Conservation (phyloP, 2,888 invertebrate species). For the Linhomoeus sp. region DNA sequence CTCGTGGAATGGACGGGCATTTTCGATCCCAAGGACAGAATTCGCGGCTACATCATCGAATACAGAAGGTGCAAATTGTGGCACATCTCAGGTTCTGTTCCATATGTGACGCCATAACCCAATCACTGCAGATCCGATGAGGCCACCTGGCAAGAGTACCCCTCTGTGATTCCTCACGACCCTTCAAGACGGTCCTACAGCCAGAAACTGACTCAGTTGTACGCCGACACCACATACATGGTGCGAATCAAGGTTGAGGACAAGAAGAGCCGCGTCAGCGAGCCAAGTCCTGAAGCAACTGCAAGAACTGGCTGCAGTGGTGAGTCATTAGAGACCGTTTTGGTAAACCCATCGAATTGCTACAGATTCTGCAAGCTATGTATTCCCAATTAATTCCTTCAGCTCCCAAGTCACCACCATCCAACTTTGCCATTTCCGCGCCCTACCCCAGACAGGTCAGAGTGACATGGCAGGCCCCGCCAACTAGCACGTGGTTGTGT, state of each 20-base stretch:
- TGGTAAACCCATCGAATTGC: too few species aligned
- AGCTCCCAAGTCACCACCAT: slow-evolving; percentile 22
- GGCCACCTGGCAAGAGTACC: slow-evolving; percentile 22
- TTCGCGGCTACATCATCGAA: slow-evolving; percentile 23
- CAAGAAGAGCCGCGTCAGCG: slow-evolving; percentile 15
- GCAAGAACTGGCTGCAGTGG: slow-evolving; percentile 21
- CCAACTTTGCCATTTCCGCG: slow-evolving; percentile 18
- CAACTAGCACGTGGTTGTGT: slow-evolving; percentile 22
- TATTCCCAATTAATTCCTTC: too few species aligned
- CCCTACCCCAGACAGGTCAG: slow-evolving; percentile 18
- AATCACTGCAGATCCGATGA: slow-evolving; percentile 11
- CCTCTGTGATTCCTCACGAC: slow-evolving; percentile 18
- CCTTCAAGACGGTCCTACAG: slow-evolving; percentile 17
- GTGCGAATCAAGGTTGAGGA: slow-evolving; percentile 30
- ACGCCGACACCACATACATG: slow-evolving; percentile 31
- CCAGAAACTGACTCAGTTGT: slow-evolving; percentile 27
- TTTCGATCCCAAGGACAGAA: slow-evolving; percentile 17
- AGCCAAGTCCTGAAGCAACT: slow-evolving; percentile 25
- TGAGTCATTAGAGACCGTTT: too few species aligned
- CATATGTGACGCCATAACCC: too few species aligned
- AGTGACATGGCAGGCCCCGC: slow-evolving; percentile 23
- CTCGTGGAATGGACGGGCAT: slow-evolving; percentile 24
- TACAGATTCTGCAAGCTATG: too few species aligned
- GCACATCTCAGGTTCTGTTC: too few species aligned
- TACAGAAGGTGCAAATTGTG: slow-evolving; percentile 13